phyloP scores from a whole-genome alignment of 2,113 vertebrate species.

The Sisor rabdophorus region DNA sequence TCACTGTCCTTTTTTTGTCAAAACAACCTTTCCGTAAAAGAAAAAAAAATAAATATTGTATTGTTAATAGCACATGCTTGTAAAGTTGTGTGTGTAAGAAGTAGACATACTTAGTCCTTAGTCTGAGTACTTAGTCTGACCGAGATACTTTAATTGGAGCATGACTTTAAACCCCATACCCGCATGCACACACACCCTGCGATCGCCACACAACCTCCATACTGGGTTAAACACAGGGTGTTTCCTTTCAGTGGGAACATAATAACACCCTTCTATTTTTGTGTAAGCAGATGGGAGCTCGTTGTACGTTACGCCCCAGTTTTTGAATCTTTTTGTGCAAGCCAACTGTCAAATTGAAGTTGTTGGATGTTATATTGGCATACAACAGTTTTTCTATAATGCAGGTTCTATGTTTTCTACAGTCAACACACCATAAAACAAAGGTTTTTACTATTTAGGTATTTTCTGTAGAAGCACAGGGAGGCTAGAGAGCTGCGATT shows the following conservation, averaged over 20 bases:
- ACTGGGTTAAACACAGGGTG: slow-evolving; percentile 74
- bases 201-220: slow-evolving; percentile 68
- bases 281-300: slow-evolving; percentile 70
- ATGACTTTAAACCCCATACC: slow-evolving; percentile 63
- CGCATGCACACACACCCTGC: slow-evolving; percentile 66
- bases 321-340: slow-evolving; percentile 66
- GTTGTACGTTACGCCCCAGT: slow-evolving; percentile 58
- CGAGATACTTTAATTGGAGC: slow-evolving; percentile 68
- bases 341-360: slow-evolving; percentile 58
- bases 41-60: not conserved
- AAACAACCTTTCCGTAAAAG: not conserved
- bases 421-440: no score
- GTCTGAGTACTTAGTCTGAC: slow-evolving; percentile 46
- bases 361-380: slow-evolving; percentile 26
- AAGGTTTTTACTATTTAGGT: no score
- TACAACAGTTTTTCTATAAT: no score
- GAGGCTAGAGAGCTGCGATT: no score
- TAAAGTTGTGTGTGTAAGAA: slow-evolving; percentile 11
- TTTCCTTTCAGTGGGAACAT: slow-evolving; percentile 67
- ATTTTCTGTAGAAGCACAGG: no score
- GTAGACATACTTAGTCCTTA: not conserved
- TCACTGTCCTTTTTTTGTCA: not conserved
- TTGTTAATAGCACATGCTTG: not conserved
- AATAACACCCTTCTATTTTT: slow-evolving; percentile 76
- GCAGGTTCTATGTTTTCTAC: no score